Percentiles rank a stretch among this genome's conserved stretches.
Evolutionary conservation across 2,797 vertebrate species (phyloP).

Genomic region (Poeciliopsis turneri): DNA sequence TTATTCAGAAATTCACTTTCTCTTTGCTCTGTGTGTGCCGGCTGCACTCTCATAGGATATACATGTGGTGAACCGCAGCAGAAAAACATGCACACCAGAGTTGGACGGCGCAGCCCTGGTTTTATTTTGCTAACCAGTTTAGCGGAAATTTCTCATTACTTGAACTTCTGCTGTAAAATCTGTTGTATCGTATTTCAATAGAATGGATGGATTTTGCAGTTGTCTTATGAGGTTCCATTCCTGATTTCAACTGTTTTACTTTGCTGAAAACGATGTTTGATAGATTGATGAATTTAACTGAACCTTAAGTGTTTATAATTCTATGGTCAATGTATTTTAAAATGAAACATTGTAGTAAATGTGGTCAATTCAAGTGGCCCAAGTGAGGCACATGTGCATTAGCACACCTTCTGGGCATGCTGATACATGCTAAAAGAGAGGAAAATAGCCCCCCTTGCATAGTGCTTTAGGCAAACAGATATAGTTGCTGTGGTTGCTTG

Average conservation of each 20-base stretch:
- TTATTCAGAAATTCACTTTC: conserved; percentile 49
- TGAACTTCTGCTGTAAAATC: neutral
- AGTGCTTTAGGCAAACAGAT: conserved; percentile 68
- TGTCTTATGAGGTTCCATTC: neutral
- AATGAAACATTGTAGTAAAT: neutral
- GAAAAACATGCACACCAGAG: conserved; percentile 51
- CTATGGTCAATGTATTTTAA: neutral
- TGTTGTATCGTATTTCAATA: neutral
- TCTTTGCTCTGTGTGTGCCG: conserved; percentile 42
- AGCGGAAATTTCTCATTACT: conserved; percentile 35
- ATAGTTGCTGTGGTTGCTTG: conserved; percentile 64
- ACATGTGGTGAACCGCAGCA: conserved; percentile 76
- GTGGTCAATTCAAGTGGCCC: conserved; percentile 5
- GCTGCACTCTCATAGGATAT: conserved; percentile 72
- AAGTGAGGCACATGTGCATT: conserved; percentile 39
- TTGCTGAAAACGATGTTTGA: neutral
- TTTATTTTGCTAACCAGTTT: conserved; percentile 55
- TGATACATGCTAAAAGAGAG: conserved; percentile 41
- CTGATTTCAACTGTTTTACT: conserved; percentile 17
- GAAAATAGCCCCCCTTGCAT: conserved; percentile 34
- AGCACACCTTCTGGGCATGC: conserved; percentile 30
- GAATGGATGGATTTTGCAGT: neutral
- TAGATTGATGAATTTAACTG: neutral
- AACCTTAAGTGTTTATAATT: neutral
- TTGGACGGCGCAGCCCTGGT: conserved; percentile 56